phyloP scores from a whole-genome alignment of 1,140 invertebrate species.

The Drosophila setifemur region DNA sequence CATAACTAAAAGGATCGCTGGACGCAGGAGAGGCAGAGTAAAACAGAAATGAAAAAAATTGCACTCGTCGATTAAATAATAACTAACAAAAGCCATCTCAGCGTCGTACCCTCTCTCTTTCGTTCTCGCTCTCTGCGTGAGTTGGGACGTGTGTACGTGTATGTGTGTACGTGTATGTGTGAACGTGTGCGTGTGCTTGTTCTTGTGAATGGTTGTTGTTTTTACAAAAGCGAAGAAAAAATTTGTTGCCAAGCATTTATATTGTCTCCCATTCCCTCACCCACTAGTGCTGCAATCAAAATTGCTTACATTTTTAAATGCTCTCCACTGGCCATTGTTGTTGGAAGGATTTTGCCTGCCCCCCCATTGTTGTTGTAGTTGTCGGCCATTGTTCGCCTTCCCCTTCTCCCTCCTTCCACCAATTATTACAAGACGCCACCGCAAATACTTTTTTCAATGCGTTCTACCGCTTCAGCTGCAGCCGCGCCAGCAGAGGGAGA shows the following conservation, averaged over 20 bases:
- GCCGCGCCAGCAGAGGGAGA: slow-evolving; percentile 23
- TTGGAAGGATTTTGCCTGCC: slow-evolving; percentile 11
- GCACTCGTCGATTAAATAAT: slow-evolving; percentile 36
- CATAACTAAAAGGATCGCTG: slow-evolving; percentile 3
- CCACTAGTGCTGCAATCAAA: slow-evolving; percentile 1
- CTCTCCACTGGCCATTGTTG: slow-evolving; percentile 11
- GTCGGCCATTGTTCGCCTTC: slow-evolving; percentile 67
- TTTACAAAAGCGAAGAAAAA: slow-evolving; percentile 35
- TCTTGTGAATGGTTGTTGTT: slow-evolving; percentile 55
- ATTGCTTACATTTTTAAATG: slow-evolving; percentile 20
- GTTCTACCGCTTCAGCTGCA: slow-evolving; percentile 40
- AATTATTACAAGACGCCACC: slow-evolving; percentile 76
- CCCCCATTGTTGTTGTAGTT: slow-evolving; percentile 35
- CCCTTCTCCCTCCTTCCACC: slow-evolving; percentile 24
- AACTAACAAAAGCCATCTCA: slow-evolving; percentile 57
- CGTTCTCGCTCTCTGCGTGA: neutral
- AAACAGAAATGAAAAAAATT: slow-evolving; percentile 8
- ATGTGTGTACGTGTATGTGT: slow-evolving; percentile 15
- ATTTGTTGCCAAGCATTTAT: slow-evolving; percentile 60
- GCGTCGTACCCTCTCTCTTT: slow-evolving; percentile 23
- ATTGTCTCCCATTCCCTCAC: slow-evolving; percentile 15
- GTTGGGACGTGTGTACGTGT: neutral
- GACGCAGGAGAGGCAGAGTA: no score
- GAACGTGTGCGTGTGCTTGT: slow-evolving; percentile 3
- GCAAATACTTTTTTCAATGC: slow-evolving; percentile 66